Conservation (phyloP, 2,888 invertebrate species). For the Lepeophtheirus nordmannii region DNA sequence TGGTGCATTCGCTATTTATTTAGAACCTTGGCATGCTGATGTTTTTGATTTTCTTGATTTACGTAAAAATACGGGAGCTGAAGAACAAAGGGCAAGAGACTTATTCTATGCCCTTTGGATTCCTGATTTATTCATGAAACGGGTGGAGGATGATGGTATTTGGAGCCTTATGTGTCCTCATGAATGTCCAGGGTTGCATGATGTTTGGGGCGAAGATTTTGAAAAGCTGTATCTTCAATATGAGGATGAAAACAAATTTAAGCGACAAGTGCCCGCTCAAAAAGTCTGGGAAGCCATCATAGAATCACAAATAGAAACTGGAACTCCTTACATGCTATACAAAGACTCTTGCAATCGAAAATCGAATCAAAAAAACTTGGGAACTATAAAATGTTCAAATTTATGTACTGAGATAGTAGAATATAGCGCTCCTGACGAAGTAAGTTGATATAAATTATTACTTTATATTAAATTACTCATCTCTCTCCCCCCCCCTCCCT, state of each 20-base stretch:
- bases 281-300: constrained; percentile 84
- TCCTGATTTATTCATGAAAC: constrained; percentile 92
- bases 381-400: constrained; percentile 95
- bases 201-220: constrained; percentile 90
- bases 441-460: constrained; percentile 29
- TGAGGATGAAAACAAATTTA: constrained; percentile 57
- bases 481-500: too few species aligned
- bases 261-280: constrained; percentile 55
- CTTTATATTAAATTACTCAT: background rate
- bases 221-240: constrained; percentile 71
- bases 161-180: constrained; percentile 98
- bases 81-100: constrained; percentile 83
- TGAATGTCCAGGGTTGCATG: constrained; percentile 71
- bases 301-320: constrained; percentile 80
- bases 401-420: constrained; percentile 95
- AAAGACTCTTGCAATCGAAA: constrained; percentile 93
- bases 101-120: constrained; percentile 95
- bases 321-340: constrained; percentile 91
- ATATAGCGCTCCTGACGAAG: constrained; percentile 77
- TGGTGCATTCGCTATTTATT: constrained; percentile 90
- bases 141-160: constrained; percentile 61
- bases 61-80: constrained; percentile 86
- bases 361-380: constrained; percentile 93
- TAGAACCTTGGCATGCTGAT: constrained; percentile 98
- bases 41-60: constrained; percentile 85